Conservation (phyloP, 2,888 invertebrate genomes). For the Cephus pulcher region DNA sequence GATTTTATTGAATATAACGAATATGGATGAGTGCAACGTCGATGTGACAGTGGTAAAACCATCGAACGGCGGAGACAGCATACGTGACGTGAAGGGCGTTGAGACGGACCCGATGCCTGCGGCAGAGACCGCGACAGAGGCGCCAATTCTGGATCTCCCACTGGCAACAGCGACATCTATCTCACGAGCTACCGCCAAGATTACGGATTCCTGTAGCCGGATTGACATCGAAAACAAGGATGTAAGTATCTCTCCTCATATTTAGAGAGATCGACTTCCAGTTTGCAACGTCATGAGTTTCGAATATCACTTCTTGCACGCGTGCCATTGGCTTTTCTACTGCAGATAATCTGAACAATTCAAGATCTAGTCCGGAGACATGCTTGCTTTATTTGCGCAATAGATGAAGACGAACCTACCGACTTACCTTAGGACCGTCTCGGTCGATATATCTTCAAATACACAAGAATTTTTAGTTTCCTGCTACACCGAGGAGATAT, state of each 20-base stretch:
- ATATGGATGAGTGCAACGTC: constrained; percentile 50
- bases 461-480: no score
- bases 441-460: no score
- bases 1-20: constrained; percentile 49
- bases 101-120: constrained; percentile 63
- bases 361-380: no score
- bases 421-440: no score
- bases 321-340: no score
- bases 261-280: no score
- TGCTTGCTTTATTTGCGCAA: no score
- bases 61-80: constrained; percentile 28
- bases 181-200: background rate
- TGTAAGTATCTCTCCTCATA: constrained; percentile 6
- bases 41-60: constrained; percentile 29
- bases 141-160: constrained; percentile 24
- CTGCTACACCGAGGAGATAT: no score
- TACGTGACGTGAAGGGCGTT: constrained; percentile 47
- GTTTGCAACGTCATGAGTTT: no score
- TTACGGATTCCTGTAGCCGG: background rate
- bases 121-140: constrained; percentile 48
- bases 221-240: constrained; percentile 19
- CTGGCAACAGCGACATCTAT: constrained; percentile 1
- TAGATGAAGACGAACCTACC: no score
- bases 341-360: no score
- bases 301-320: no score